Conservation (phyloP, 2,797 vertebrate genomes). For the Gila robusta region DNA sequence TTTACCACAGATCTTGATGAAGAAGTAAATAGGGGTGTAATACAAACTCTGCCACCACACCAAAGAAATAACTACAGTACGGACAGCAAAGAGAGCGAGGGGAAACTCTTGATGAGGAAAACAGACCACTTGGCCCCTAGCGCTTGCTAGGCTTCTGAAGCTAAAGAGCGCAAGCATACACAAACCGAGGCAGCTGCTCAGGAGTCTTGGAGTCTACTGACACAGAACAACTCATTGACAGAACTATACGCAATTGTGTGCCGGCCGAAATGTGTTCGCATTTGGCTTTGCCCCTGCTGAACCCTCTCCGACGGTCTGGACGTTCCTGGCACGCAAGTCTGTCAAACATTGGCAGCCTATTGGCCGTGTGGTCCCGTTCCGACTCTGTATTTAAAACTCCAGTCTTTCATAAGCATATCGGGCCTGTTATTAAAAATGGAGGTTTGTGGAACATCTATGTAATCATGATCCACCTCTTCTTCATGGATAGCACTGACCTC, state of each 20-base stretch:
- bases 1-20: conserved; percentile 24
- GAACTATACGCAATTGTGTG: conserved; percentile 7
- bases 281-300: conserved; percentile 25
- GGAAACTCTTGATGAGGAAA: conserved; percentile 33
- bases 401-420: conserved; percentile 38
- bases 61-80: conserved; percentile 30
- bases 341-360: conserved; percentile 25
- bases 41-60: conserved; percentile 36
- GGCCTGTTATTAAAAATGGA: conserved; percentile 47
- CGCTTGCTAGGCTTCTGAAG: conserved; percentile 1
- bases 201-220: conserved; percentile 16
- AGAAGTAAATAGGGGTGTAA: conserved; percentile 30
- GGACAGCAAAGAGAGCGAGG: conserved; percentile 10
- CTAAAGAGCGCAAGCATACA: neutral
- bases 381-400: conserved; percentile 34
- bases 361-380: neutral
- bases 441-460: conserved; percentile 18
- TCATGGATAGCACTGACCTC: neutral
- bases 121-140: conserved; percentile 21
- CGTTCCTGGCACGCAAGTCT: conserved; percentile 8
- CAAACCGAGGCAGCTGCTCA: conserved; percentile 32
- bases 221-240: conserved; percentile 11
- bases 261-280: neutral
- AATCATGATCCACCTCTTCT: conserved; percentile 1
- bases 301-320: conserved; percentile 2